phyloP scores from a whole-genome alignment of 1,140 invertebrate species.

The Zelostemma sp. region DNA sequence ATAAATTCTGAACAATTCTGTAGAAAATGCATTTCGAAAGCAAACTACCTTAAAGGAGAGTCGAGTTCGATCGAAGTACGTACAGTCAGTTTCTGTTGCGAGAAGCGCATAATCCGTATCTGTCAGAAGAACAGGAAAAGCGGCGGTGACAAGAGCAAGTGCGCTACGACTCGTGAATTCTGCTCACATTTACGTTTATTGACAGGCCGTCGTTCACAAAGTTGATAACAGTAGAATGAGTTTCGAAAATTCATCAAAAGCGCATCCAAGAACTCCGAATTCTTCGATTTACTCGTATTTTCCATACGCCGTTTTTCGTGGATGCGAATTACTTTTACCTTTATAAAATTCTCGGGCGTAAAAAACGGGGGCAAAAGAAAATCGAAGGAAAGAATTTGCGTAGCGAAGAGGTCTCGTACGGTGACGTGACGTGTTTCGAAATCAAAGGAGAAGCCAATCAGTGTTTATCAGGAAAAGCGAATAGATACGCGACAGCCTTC shows the following conservation, averaged over 20 bases:
- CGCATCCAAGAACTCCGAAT: background rate
- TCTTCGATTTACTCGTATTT: background rate
- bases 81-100: no score
- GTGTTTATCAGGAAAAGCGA: constrained; percentile 21
- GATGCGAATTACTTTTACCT: no score
- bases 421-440: constrained; percentile 23
- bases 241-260: background rate
- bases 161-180: constrained; percentile 36
- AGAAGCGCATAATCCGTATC: no score
- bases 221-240: background rate
- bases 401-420: constrained; percentile 2
- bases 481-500: constrained; percentile 11
- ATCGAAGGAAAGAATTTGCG: background rate
- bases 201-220: constrained; percentile 28
- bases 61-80: no score
- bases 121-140: constrained; percentile 26
- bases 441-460: constrained; percentile 18
- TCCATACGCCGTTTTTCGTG: no score
- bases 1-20: no score
- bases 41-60: no score
- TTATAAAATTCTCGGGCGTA: background rate
- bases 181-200: constrained; percentile 35
- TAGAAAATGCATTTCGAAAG: no score
- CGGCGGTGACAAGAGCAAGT: constrained; percentile 21
- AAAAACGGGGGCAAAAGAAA: background rate